phyloP scores from a whole-genome alignment of 2,797 vertebrate genomes.

The Alectoris magna region DNA sequence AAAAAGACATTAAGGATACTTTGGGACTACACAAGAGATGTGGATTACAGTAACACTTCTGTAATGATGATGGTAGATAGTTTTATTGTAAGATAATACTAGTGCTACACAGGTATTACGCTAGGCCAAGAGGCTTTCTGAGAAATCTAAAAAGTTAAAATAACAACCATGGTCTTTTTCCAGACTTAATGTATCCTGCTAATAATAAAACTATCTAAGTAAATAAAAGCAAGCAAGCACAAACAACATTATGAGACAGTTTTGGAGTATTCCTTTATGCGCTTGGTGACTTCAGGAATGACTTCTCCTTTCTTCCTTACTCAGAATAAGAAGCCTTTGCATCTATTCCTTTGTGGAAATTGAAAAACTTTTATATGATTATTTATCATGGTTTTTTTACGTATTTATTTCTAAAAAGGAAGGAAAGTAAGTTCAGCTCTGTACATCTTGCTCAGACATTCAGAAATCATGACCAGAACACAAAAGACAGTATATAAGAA shows the following conservation, averaged over 20 bases:
- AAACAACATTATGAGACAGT: not conserved
- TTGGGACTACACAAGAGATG: not conserved
- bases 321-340: not conserved
- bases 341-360: not conserved
- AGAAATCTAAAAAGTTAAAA: not conserved
- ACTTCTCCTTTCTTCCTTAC: not conserved
- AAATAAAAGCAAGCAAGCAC: not conserved
- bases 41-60: not conserved
- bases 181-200: not conserved
- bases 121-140: not conserved
- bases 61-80: not conserved
- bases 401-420: not conserved
- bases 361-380: not conserved
- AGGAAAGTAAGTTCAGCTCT: not conserved
- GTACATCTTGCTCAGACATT: not conserved
- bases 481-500: not conserved
- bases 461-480: not conserved
- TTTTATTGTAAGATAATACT: not conserved
- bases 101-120: not conserved
- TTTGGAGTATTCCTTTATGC: not conserved
- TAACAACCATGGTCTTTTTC: not conserved
- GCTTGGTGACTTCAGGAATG: not conserved
- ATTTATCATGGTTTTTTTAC: accelerated
- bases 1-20: not conserved
- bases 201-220: not conserved